Evolutionary conservation across 1,140 invertebrate genomes (phyloP).

Genomic region (Heliconius hermathena): DNA sequence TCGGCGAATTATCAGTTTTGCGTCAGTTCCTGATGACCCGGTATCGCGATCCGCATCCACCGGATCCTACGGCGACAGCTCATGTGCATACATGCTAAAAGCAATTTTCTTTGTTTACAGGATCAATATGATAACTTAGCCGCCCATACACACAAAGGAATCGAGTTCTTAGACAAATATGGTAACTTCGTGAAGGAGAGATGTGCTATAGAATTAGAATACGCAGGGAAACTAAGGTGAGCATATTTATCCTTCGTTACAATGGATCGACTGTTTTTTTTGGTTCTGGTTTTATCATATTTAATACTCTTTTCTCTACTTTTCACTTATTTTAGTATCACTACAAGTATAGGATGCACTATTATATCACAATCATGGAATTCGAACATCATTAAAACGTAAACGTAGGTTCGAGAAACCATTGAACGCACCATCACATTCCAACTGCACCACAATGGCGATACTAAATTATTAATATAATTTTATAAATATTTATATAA

Average conservation of each 20-base stretch:
- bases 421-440: not conserved
- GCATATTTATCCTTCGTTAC: not conserved
- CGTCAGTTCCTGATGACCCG: constrained; percentile 62
- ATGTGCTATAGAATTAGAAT: constrained; percentile 97
- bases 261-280: no score
- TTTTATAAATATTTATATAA: not conserved
- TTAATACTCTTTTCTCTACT: no score
- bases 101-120: constrained; percentile 85
- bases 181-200: constrained; percentile 96
- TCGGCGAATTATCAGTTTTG: constrained; percentile 53
- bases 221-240: constrained; percentile 97
- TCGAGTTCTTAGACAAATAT: constrained; percentile 98
- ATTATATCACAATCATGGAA: no score
- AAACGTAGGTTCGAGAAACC: not conserved
- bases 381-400: no score
- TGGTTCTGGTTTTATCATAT: no score
- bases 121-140: constrained; percentile 99
- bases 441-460: not conserved
- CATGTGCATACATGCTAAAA: constrained; percentile 13
- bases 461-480: not conserved
- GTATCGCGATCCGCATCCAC: constrained; percentile 65
- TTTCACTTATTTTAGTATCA: no score
- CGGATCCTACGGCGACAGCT: constrained; percentile 47
- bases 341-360: no score
- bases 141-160: constrained; percentile 97